Evolutionary conservation across 2,888 invertebrate species (phyloP).

Genomic region (Epinotia nisella): DNA sequence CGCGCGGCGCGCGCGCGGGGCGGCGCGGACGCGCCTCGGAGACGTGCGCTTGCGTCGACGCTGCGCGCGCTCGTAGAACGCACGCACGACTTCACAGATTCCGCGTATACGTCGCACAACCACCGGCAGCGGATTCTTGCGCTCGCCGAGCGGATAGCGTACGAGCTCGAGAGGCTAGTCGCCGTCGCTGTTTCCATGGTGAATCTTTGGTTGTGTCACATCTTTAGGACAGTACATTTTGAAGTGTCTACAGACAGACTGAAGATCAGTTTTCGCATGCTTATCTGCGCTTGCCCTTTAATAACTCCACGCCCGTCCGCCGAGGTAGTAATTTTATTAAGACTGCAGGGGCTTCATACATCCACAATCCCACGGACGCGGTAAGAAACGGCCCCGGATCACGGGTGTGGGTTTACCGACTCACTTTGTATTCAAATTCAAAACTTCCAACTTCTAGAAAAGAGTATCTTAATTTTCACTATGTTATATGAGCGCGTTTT

Average conservation of each 20-base stretch:
- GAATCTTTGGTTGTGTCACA: constrained; percentile 55
- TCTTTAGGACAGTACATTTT: neutral
- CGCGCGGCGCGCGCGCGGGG: constrained; percentile 89
- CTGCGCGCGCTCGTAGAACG: constrained; percentile 96
- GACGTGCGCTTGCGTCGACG: constrained; percentile 93
- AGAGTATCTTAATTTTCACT: no score
- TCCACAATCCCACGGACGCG: neutral
- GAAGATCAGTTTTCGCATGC: no score
- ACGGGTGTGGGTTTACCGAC: neutral
- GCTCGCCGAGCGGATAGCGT: constrained; percentile 94
- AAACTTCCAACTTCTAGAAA: neutral
- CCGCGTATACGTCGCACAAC: constrained; percentile 98
- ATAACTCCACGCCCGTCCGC: neutral
- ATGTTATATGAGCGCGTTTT: neutral
- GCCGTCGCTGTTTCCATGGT: constrained; percentile 94
- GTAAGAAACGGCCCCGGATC: neutral
- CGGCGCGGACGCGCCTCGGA: constrained; percentile 87
- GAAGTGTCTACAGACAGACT: no score
- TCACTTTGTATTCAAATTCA: neutral
- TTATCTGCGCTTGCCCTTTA: neutral
- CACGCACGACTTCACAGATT: constrained; percentile 99
- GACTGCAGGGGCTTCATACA: no score
- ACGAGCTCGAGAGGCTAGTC: constrained; percentile 95
- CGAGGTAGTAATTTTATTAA: no score
- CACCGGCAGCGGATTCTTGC: constrained; percentile 97